These are phyloP conservation scores for Balanococcus diminutus DNA, from an alignment of 2,888 invertebrate genomes.

Conservation along the genomic window DNA sequence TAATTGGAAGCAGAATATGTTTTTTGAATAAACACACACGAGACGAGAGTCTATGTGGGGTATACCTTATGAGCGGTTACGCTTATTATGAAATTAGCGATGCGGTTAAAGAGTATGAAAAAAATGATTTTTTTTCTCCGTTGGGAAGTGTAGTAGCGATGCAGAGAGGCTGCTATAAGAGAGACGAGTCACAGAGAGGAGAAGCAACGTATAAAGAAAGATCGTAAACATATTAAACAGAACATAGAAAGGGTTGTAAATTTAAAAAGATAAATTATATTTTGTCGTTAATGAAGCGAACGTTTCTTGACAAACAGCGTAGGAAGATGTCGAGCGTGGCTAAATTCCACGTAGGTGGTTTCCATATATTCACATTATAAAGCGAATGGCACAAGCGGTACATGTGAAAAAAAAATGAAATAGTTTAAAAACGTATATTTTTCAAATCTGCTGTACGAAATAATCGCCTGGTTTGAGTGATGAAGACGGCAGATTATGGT, in stretches of 20 bases:
- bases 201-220: background rate
- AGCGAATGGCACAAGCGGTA: background rate
- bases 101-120: background rate
- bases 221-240: conserved; percentile 16
- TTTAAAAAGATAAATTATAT: conserved; percentile 36
- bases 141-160: background rate
- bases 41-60: background rate
- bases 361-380: background rate
- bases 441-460: background rate
- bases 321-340: background rate
- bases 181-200: background rate
- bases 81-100: conserved; percentile 31
- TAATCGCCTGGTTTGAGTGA: conserved; percentile 11
- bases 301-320: conserved; percentile 35
- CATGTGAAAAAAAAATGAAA: background rate
- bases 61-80: background rate
- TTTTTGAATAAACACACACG: background rate
- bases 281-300: conserved; percentile 40
- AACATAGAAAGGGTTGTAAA: conserved; percentile 40
- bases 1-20: background rate
- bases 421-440: conserved; percentile 15
- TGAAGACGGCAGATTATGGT: background rate
- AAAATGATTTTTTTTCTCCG: background rate
- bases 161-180: background rate
- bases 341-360: conserved; percentile 33